Evolutionary conservation across 2,888 invertebrate genomes (phyloP), one percentile per base, ranked within the genome.

Genomic region (Macrophya annulata): DNA sequence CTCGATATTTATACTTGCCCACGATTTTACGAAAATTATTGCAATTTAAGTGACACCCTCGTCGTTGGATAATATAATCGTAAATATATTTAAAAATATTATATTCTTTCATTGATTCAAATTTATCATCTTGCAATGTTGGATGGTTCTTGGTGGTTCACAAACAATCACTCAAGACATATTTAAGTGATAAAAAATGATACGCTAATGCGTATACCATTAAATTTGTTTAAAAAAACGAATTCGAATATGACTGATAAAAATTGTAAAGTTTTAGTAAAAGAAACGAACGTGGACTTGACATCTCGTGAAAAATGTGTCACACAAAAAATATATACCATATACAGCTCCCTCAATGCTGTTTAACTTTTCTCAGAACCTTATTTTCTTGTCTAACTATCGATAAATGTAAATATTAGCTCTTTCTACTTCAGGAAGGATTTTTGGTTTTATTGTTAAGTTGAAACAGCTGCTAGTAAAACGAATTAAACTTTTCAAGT

Each of bases 161-260:
- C 37, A 37, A 15, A 68, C 4, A 68, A 37, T 68, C 31, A 37
- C 68, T 68, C 37, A 37, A 68, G 37, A 68, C 25, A 68, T 37
- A 37, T 68, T 68, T 12, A 68, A 31, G 37, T 68, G 37, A 68
- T 68, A 68, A 15, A 37, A 31, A 68, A 68, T 68, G 37, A 37
- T 37, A 37, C 10, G 25, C 25, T 17, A 17, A 15, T 68, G 6
- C n/a, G n/a, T 15, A 68, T 68, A 15, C 15, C 37, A 2, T 37
- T 68, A 0, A 37, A 68, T 68, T 68, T 68, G 5, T 37, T 8
- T 6, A 31, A 68, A 37, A 68, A 68, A 1, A 68, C 4, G 17
- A 5, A 68, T 17, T 31, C 31, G 37, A 17, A 37, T 15, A 25
- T 68, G 62, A 62, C 17, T 31, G 17, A 37, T 68, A 12, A 68